These are phyloP conservation scores for Gymnorhina tibicen DNA, from an alignment of 2,113 vertebrate genomes.

Conservation along the genomic window DNA sequence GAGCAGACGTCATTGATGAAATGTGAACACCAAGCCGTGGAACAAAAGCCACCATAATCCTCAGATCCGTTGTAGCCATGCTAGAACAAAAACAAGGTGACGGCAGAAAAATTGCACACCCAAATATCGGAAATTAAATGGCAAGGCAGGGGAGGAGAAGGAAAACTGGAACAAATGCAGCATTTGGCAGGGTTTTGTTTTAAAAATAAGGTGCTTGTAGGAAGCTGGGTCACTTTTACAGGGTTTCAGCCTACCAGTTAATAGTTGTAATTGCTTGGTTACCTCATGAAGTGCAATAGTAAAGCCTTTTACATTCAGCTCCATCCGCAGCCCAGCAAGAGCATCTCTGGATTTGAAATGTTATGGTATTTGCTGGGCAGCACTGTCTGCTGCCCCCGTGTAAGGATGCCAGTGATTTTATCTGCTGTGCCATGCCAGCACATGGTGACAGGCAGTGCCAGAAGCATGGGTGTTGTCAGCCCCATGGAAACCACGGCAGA, in stretches of 20 bases:
- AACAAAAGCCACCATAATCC: background rate
- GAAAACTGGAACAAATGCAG: constrained; percentile 11
- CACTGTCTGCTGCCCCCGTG: background rate
- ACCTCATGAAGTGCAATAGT: background rate
- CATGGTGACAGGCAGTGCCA: background rate
- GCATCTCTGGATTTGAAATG: background rate
- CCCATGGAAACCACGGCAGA: background rate
- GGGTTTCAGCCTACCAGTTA: constrained; percentile 20
- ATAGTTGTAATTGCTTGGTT: constrained; percentile 42
- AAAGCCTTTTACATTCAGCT: constrained; percentile 2
- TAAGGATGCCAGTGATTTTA: background rate
- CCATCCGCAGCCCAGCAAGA: background rate
- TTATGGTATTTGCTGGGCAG: background rate
- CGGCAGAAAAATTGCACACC: background rate
- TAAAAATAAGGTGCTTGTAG: constrained; percentile 6
- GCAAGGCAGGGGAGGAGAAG: background rate
- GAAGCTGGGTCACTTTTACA: constrained; percentile 5
- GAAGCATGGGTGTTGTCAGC: background rate
- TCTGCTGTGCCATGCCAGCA: background rate
- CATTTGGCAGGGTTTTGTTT: constrained; percentile 32
- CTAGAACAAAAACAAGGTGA: constrained; percentile 12
- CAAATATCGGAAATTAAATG: background rate
- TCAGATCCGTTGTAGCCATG: background rate
- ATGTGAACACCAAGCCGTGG: background rate
- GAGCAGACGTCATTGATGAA: background rate